These are phyloP conservation scores for Sisyra terminalis DNA, from an alignment of 2,888 invertebrate genomes.

Conservation along the genomic window DNA sequence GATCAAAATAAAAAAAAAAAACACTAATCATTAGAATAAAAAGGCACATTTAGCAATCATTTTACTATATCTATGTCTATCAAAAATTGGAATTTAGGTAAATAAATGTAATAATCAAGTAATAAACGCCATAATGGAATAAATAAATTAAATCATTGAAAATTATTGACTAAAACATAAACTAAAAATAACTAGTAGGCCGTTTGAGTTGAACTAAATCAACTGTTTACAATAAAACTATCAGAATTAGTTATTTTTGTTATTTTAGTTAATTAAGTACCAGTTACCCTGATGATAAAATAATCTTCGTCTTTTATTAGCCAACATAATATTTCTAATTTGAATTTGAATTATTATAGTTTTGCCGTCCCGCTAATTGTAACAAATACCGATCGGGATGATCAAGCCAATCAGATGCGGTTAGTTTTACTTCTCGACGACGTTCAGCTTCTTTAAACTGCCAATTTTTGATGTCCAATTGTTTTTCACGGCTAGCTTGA, in stretches of 20 bases:
- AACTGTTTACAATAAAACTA: too few relatives aligned
- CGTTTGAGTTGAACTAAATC: too few relatives aligned
- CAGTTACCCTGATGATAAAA: too few relatives aligned
- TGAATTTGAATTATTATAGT: slow-evolving; percentile 49
- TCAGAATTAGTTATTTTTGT: too few relatives aligned
- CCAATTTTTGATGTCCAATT: slow-evolving; percentile 82
- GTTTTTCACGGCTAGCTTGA: slow-evolving; percentile 57
- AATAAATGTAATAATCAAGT: not conserved
- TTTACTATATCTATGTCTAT: not conserved
- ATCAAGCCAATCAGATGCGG: slow-evolving; percentile 85
- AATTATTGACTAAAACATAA: not conserved
- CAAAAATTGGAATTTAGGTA: not conserved
- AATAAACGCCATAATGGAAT: too few relatives aligned
- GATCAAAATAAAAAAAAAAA: not conserved
- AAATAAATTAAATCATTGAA: too few relatives aligned
- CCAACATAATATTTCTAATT: too few relatives aligned
- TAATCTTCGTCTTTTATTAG: too few relatives aligned
- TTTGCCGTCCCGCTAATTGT: slow-evolving; percentile 70
- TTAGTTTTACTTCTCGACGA: slow-evolving; percentile 69
- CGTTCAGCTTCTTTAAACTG: slow-evolving; percentile 79
- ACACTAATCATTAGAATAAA: not conserved
- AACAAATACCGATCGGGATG: slow-evolving; percentile 87
- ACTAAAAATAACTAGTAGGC: not conserved
- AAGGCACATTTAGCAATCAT: not conserved
- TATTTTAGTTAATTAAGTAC: too few relatives aligned